phyloP scores from a whole-genome alignment of 1,140 invertebrate genomes.

The Megalopta genalis region DNA sequence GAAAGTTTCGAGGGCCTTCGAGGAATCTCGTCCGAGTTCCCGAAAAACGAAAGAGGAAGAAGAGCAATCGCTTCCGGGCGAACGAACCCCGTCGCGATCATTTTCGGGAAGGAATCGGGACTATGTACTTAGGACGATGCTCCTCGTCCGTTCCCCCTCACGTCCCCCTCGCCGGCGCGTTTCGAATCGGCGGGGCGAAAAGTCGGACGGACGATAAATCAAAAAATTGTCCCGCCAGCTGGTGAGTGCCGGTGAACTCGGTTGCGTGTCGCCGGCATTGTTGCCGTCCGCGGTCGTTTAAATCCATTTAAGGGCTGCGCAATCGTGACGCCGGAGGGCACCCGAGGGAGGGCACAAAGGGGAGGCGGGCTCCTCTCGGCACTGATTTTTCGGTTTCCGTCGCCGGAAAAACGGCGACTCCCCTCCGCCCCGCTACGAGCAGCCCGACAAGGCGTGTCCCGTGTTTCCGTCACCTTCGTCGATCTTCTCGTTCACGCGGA shows the following conservation, averaged over 20 bases:
- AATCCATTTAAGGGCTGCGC: slow-evolving; percentile 61
- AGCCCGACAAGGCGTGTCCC: slow-evolving; percentile 58
- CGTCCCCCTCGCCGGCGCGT: neutral
- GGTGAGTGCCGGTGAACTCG: slow-evolving; percentile 10
- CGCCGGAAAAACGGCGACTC: slow-evolving; percentile 48
- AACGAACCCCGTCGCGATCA: too few relatives aligned
- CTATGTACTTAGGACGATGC: slow-evolving; percentile 56
- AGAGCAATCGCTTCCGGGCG: too few relatives aligned
- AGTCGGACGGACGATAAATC: slow-evolving; percentile 59
- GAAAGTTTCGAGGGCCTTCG: too few relatives aligned
- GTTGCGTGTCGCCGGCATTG: slow-evolving; percentile 60
- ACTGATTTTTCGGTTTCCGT: slow-evolving; percentile 40
- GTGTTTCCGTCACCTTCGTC: slow-evolving; percentile 53
- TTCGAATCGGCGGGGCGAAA: slow-evolving; percentile 28
- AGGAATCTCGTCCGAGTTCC: too few relatives aligned
- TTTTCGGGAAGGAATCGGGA: neutral
- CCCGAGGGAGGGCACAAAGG: neutral
- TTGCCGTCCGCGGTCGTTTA: slow-evolving; percentile 54
- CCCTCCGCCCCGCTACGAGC: neutral
- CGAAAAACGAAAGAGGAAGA: too few relatives aligned
- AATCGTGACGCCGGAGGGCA: slow-evolving; percentile 26
- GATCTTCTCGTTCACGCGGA: slow-evolving; percentile 39
- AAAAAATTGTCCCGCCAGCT: slow-evolving; percentile 46
- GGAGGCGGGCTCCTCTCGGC: slow-evolving; percentile 28
- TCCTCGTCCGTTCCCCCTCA: slow-evolving; percentile 4